Evolutionary conservation across 2,888 invertebrate genomes (phyloP).

Genomic region (Megastigmus dorsalis): DNA sequence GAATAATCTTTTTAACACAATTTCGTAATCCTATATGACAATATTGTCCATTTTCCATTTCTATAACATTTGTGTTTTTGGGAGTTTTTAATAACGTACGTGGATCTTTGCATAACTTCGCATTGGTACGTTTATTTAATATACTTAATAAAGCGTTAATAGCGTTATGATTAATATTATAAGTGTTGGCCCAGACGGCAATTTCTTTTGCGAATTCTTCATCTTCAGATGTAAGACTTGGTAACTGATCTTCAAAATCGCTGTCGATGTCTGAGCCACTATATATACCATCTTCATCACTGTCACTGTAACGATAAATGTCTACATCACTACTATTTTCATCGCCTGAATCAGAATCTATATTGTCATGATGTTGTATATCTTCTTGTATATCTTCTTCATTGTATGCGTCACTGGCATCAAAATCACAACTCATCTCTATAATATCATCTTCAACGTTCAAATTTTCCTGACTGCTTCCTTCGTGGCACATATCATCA

Average conservation of each 20-base stretch:
- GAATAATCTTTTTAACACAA: background rate
- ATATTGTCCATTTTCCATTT: background rate
- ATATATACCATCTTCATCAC: background rate
- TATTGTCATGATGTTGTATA: too few relatives aligned
- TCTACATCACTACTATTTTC: background rate
- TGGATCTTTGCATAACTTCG: background rate
- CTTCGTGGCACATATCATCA: background rate
- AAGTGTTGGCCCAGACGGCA: background rate
- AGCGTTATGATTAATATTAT: background rate
- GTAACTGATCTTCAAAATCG: background rate
- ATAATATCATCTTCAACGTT: too few relatives aligned
- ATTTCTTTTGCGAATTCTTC: background rate
- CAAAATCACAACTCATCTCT: background rate
- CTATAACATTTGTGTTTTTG: background rate
- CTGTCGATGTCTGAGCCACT: background rate
- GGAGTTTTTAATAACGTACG: background rate
- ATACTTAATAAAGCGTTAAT: background rate
- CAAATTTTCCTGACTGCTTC: too few relatives aligned
- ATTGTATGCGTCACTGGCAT: background rate
- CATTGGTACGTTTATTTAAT: background rate
- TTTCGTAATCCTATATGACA: background rate
- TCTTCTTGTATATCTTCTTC: too few relatives aligned
- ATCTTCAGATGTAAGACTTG: background rate
- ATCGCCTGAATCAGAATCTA: background rate
- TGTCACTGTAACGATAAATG: slow-evolving; percentile 12